Evolutionary conservation across 1,140 invertebrate species (phyloP).

Genomic region (Cherax destructor): DNA sequence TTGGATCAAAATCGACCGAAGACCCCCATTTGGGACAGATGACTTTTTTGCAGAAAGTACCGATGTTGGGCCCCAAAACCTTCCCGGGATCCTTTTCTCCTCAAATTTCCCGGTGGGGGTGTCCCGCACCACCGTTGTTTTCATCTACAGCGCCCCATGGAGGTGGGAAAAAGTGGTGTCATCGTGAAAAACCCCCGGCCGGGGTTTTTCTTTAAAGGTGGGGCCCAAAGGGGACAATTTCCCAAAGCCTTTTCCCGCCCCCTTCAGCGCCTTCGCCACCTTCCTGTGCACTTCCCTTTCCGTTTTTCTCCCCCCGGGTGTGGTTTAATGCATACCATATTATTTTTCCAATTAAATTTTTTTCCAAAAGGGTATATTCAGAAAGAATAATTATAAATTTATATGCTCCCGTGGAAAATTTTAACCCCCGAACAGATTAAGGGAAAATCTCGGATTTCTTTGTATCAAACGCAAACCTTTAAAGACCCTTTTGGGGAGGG

Average conservation of each 20-base stretch:
- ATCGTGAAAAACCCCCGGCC: not conserved
- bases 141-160: conserved; percentile 32
- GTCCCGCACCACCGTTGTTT: not conserved
- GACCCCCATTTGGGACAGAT: too few relatives aligned
- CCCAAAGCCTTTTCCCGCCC: not conserved
- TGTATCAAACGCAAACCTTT: too few relatives aligned
- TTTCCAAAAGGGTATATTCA: not conserved
- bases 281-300: not conserved
- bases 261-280: conserved; percentile 14
- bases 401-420: too few relatives aligned
- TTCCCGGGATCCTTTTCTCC: conserved; percentile 21
- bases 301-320: conserved; percentile 24
- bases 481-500: too few relatives aligned
- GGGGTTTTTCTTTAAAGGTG: conserved; percentile 8
- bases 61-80: not conserved
- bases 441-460: too few relatives aligned
- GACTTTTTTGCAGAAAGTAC: too few relatives aligned
- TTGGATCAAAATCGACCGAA: too few relatives aligned
- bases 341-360: not conserved
- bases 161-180: not conserved
- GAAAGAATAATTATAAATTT: too few relatives aligned
- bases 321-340: not conserved
- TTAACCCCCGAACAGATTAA: not conserved
- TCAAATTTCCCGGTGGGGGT: not conserved
- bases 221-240: conserved; percentile 11